Conservation (phyloP, 2,797 vertebrate genomes). For the Cichlasoma orientale region DNA sequence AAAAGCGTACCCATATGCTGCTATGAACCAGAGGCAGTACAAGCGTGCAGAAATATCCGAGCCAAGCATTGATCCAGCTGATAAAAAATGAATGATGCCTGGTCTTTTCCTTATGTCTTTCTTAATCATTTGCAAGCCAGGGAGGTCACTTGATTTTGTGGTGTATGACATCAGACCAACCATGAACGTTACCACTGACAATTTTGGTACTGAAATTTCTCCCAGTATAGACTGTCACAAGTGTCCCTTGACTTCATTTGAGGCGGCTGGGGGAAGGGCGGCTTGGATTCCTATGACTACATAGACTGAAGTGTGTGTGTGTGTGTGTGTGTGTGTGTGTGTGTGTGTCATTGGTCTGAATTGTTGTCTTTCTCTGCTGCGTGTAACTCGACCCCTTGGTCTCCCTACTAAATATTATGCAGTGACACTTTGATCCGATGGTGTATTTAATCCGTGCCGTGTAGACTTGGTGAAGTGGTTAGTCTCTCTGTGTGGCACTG, state of each 20-base stretch:
- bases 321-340: not conserved
- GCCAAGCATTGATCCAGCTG: not conserved
- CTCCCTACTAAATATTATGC: slow-evolving; percentile 13
- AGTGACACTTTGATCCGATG: slow-evolving; percentile 22
- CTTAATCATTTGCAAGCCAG: not conserved
- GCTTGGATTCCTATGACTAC: slow-evolving; percentile 64
- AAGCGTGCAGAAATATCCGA: slow-evolving; percentile 8
- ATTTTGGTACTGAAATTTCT: slow-evolving; percentile 57
- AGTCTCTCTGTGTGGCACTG: slow-evolving; percentile 12
- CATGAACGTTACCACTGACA: slow-evolving; percentile 29
- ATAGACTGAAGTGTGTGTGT: slow-evolving; percentile 37
- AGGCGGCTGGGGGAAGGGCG: slow-evolving; percentile 38
- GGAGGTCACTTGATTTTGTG: slow-evolving; percentile 33
- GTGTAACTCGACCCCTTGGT: slow-evolving; percentile 26
- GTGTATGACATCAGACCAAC: slow-evolving; percentile 49
- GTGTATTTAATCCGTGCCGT: slow-evolving; percentile 42
- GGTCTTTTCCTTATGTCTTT: not conserved
- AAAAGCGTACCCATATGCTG: slow-evolving; percentile 21
- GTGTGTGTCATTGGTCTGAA: slow-evolving; percentile 42
- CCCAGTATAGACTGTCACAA: slow-evolving; percentile 66
- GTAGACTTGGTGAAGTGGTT: slow-evolving; percentile 1
- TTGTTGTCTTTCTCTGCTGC: slow-evolving; percentile 26
- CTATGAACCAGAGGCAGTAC: slow-evolving; percentile 23
- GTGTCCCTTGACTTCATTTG: slow-evolving; percentile 64
- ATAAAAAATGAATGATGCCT: not conserved